Base-by-base conservation (phyloP, 2,113 vertebrate genomes). In the Trinectes maculatus region DNA sequence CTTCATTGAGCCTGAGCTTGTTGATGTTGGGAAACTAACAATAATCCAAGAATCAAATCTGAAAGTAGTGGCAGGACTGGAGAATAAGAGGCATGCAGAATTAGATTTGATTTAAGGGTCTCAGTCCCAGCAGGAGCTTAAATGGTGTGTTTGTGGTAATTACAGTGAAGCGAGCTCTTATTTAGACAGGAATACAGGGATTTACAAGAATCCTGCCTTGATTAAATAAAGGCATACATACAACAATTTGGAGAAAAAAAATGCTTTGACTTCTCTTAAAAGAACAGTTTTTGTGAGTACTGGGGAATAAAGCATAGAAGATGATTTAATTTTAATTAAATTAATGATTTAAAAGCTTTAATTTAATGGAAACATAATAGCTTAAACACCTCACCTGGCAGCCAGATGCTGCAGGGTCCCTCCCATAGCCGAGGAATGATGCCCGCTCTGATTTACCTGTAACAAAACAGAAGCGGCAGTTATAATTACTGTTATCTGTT, bases 371-470 rank as follows among this genome's bases (percentile, higher is more conserved):
- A 25, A 19, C 15, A 8, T 31, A 26, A 9, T 26, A 31, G 46
- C 13, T 25, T 9, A 34, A 26, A 56, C 71, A 93, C 93, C n/a
- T 94, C 93, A 98, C 98, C 87, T 97, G 96, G 83, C 96, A 94
- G 77, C 93, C 94, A 73, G 97, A 91, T 68, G 96, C 92, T 65
- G 90, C 93, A 1, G 95, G 84, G 28, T 97, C 95, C 91, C 95
- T 94, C 43, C 92, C 95, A 75, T 94, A 98, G 43, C 94, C 79
- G 42, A 95, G 88, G 91, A 97, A 98, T 0, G 94, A 90, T 73
- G 93, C 87, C 77, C 95, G 93, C n/a, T 98, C 96, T 4, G 95
- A 80, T 93, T 99, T 99, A 70, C 95, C 98, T 99, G 73, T 8
- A 71, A 49, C 83, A 73, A 77, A 51, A 76, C 7, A 77, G 4